Evolutionary conservation across 2,888 invertebrate species (phyloP), one percentile per base, ranked within the genome.

Genomic region (Tipula confusa): DNA sequence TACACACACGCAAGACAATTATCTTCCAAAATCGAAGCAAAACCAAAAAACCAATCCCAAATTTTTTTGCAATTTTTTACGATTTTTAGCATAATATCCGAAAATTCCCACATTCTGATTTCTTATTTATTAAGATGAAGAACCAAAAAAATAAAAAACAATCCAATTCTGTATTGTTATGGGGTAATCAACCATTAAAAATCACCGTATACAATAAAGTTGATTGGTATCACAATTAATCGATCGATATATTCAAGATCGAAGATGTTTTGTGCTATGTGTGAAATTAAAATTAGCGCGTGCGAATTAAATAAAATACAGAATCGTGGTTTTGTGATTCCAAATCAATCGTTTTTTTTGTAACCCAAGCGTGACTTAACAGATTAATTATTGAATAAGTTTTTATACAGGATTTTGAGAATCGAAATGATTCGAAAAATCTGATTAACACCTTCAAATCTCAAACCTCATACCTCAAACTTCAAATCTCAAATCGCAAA

Each of bases 61-160:
- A 18, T 64, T 64, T 64, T 2, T 64, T 64, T 64, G n/a, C 6
- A 38, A 31, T 38, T 38, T 38, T 38, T 38, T 13, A 13, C 38
- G 38, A 13, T 38, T 38, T 24, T 64, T 64, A 24, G 24, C 24
- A 24, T 24, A 24, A 64, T 64, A 64, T 64, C 24, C 64, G 24
- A 6, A 64, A 64, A 64, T 64, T 64, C 64, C 64, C 64, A 64
- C 64, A 64, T 64, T 64, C 64, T 64, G 64, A 64, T 64, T 64
- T 64, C 64, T 64, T 64, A 64, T 64, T 38, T 64, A 24, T 4
- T 64, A 64, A 64, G 24, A 64, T n/a, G 64, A 64, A 18, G 9
- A n/a, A 64, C 64, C 64, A 2, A 43, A 43, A 15, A 43, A 43
- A 43, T 15, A 15, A 43, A 15, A 43, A 43, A 43, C 6, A 5